These are phyloP conservation scores for Knipowitschia caucasica DNA, from an alignment of 2,797 vertebrate genomes.

Conservation along the genomic window DNA sequence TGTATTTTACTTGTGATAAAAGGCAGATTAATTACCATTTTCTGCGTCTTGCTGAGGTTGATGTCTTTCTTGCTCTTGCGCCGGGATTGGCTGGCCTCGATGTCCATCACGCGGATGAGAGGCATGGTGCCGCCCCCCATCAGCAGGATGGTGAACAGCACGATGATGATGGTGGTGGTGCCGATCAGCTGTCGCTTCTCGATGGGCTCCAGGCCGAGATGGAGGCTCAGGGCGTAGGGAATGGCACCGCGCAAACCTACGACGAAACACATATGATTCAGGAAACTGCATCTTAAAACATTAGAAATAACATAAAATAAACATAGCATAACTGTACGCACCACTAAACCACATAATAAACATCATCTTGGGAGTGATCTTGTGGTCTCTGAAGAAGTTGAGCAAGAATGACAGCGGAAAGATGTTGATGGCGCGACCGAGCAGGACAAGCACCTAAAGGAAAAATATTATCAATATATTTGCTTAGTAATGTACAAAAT, in stretches of 20 bases:
- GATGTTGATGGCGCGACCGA: slow-evolving; percentile 94
- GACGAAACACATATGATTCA: background rate
- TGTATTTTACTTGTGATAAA: no score
- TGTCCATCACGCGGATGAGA: slow-evolving; percentile 92
- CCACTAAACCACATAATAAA: slow-evolving; percentile 99
- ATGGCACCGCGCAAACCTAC: slow-evolving; percentile 93
- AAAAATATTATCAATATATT: background rate
- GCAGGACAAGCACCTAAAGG: slow-evolving; percentile 87
- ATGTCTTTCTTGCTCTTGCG: slow-evolving; percentile 90
- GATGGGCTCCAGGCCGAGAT: slow-evolving; percentile 92
- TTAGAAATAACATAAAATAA: background rate
- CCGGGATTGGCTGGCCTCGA: slow-evolving; percentile 86
- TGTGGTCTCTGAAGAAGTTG: slow-evolving; percentile 97
- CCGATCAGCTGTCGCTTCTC: slow-evolving; percentile 97
- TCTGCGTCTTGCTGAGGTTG: slow-evolving; percentile 97
- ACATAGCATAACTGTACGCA: slow-evolving; percentile 8
- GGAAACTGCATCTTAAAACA: no score
- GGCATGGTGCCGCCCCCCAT: slow-evolving; percentile 96
- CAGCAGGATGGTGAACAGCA: slow-evolving; percentile 93
- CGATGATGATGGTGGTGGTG: slow-evolving; percentile 96
- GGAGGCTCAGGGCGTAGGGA: slow-evolving; percentile 94
- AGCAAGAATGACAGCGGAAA: slow-evolving; percentile 94
- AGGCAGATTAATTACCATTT: slow-evolving; percentile 88
- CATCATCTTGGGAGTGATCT: slow-evolving; percentile 99
- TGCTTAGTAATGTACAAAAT: background rate